Evolutionary conservation across 2,888 invertebrate genomes (phyloP).

Genomic region (Ditula angustiorana): DNA sequence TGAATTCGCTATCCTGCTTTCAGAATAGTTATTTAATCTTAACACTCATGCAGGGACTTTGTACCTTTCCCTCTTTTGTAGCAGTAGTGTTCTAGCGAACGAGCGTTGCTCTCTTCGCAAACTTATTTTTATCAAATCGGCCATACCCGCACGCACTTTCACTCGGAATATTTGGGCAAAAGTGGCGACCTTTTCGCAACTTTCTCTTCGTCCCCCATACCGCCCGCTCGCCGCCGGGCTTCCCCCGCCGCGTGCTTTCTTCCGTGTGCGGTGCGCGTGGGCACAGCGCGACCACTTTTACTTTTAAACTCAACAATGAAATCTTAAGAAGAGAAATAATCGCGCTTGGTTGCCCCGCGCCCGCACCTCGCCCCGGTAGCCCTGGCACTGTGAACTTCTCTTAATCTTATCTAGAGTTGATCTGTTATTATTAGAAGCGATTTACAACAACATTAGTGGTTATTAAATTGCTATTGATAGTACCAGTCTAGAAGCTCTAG

Average conservation of each 20-base stretch:
- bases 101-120: constrained; percentile 36
- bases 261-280: constrained; percentile 69
- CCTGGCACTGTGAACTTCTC: neutral
- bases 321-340: constrained; percentile 30
- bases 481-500: too few species aligned
- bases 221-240: constrained; percentile 45
- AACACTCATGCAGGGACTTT: constrained; percentile 13
- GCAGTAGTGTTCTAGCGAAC: constrained; percentile 23
- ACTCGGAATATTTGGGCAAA: constrained; percentile 84
- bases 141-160: constrained; percentile 73
- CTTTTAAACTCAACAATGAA: constrained; percentile 64
- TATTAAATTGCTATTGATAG: neutral
- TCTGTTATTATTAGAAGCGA: neutral
- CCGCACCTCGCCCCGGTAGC: neutral
- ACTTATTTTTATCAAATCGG: constrained; percentile 68
- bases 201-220: constrained; percentile 68
- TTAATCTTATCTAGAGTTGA: neutral
- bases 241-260: constrained; percentile 54
- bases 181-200: constrained; percentile 83
- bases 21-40: constrained; percentile 12
- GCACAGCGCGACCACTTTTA: constrained; percentile 71
- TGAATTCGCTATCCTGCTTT: constrained; percentile 2
- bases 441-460: neutral
- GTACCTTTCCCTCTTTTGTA: constrained; percentile 32
- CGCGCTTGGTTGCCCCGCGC: constrained; percentile 1